Percentiles rank a stretch among this genome's conserved stretches.
These are phyloP conservation scores for Glaucopsyche alexis DNA, from an alignment of 2,888 invertebrate genomes.

Conservation along the genomic window DNA sequence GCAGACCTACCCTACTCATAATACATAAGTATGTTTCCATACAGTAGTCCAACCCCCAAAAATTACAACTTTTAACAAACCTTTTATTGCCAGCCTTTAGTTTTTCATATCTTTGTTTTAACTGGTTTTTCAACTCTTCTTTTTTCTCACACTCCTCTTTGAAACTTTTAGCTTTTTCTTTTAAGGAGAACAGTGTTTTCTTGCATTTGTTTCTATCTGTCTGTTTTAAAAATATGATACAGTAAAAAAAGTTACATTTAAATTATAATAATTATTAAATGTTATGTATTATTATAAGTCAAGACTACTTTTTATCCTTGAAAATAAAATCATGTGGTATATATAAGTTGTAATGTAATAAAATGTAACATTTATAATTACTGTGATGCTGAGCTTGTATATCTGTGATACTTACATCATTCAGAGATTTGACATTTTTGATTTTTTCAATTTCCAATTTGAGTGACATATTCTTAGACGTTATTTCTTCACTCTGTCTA, in stretches of 20 bases:
- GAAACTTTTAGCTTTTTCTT: slow-evolving; percentile 62
- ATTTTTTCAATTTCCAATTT: slow-evolving; percentile 67
- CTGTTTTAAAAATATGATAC: slow-evolving; percentile 47
- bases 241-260: not conserved
- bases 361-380: too few species aligned
- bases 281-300: too few species aligned
- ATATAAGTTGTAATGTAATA: slow-evolving; percentile 28
- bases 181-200: slow-evolving; percentile 56
- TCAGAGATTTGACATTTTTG: slow-evolving; percentile 47
- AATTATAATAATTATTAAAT: too few species aligned
- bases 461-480: slow-evolving; percentile 60
- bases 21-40: too few species aligned
- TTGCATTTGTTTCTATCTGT: slow-evolving; percentile 62
- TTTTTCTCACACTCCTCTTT: slow-evolving; percentile 75
- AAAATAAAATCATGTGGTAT: too few species aligned
- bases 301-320: too few species aligned
- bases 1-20: too few species aligned
- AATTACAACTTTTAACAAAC: slow-evolving; percentile 43
- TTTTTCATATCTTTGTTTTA: slow-evolving; percentile 83
- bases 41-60: too few species aligned
- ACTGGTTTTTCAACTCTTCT: slow-evolving; percentile 80
- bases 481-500: slow-evolving; percentile 64
- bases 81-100: slow-evolving; percentile 69
- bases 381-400: too few species aligned
- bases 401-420: slow-evolving; percentile 53